Base-by-base conservation (phyloP, 2,888 invertebrate genomes). In the Molorchus minor region DNA sequence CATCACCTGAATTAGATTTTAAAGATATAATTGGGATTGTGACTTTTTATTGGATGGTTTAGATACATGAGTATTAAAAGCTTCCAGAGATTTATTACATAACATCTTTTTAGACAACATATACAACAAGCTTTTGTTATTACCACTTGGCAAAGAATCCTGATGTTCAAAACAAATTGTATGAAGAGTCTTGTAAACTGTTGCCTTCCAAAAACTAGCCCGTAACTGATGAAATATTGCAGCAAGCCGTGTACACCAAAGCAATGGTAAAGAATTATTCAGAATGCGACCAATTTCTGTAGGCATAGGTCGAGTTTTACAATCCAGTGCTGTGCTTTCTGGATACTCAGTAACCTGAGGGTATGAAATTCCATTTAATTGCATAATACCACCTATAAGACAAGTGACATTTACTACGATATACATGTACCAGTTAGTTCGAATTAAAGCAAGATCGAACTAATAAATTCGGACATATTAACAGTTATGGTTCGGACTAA, bases 1-100 rank as follows among this genome's bases (percentile, higher is more conserved):
- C 85, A 52, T 88, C 88, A 60, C 83, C 88, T 0, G 86, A 87
- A 68, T 76, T 93, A 2, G 89, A 92, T 77, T 81, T 87, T 15
- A 90, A 89, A 74, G 94, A 95, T 78, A 84, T 94, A n/a, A 83
- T 89, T 41, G 93, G 93, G 54, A 90, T 58, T 89, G 91, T 33
- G 95, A 96, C 79, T 87, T 94, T 75, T 79, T 95, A 17, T 84
- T 95, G 75, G 95, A 93, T 49, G 93, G 94, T 56, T 88, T 94
- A 56, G 94, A 95, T 75, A 95, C 95, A 82, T 81, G 81, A 75
- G 49, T 41, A 7, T 33, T 35, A 36, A 40, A 29, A 30, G 19
- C 33, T 8, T 21, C 21, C 29, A 20, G 33, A 17, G 55, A 40
- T 44, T 7, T 8, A 44, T 51, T 36, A 36, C 1, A 36, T 20